These are phyloP conservation scores for Syngnathoides biaculeatus DNA, from an alignment of 2,113 vertebrate genomes.

Conservation along the genomic window DNA sequence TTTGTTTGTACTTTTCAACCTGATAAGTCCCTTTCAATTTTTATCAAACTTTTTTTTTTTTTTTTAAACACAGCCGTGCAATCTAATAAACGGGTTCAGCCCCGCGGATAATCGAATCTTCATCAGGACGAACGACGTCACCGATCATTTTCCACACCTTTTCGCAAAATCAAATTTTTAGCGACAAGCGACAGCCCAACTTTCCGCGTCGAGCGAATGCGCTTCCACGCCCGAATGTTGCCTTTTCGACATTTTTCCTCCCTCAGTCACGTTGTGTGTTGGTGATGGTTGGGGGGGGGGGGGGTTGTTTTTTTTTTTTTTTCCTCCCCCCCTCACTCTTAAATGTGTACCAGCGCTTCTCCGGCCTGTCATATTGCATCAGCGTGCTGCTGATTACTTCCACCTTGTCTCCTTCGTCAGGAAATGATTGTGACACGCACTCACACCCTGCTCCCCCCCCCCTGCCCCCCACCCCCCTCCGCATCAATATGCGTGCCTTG, in stretches of 20 bases:
- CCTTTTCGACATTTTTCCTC: constrained; percentile 55
- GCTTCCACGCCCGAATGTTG: constrained; percentile 54
- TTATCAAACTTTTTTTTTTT: too few species aligned
- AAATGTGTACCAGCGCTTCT: constrained; percentile 70
- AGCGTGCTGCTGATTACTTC: constrained; percentile 78
- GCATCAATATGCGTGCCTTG: constrained; percentile 76
- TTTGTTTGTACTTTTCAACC: too few species aligned
- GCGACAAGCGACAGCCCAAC: constrained; percentile 40
- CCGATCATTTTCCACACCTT: constrained; percentile 6
- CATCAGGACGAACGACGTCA: background rate
- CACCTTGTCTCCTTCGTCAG: constrained; percentile 79
- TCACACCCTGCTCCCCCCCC: constrained; percentile 73
- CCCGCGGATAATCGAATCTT: background rate
- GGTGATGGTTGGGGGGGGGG: constrained; percentile 2
- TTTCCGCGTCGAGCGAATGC: constrained; percentile 49
- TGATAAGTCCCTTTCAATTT: too few species aligned
- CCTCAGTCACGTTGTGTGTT: constrained; percentile 29
- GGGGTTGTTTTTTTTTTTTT: constrained; percentile 48
- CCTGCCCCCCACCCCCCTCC: constrained; percentile 68
- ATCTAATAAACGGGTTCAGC: too few species aligned
- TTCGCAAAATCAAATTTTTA: constrained; percentile 14
- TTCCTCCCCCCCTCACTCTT: constrained; percentile 62
- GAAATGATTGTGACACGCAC: constrained; percentile 79
- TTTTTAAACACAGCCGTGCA: too few species aligned
- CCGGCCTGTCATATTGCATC: constrained; percentile 77